phyloP scores from a whole-genome alignment of 2,113 vertebrate species.

The Mesoclemmys tuberculata region DNA sequence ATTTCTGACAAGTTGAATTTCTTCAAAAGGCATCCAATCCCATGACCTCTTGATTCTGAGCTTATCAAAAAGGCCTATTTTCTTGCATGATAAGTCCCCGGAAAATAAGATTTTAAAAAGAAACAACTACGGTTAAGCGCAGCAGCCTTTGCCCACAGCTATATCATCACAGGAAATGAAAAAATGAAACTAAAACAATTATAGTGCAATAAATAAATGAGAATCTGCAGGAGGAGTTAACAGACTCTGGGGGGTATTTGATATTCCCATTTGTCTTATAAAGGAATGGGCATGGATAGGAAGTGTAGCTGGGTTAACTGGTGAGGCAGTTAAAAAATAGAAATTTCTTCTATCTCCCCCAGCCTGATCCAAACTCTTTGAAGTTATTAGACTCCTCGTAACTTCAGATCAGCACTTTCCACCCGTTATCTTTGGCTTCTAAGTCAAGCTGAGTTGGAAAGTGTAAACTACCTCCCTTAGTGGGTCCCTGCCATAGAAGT shows the following conservation, averaged over 20 bases:
- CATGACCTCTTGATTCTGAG: background rate
- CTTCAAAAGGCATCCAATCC: background rate
- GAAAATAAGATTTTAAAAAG: background rate
- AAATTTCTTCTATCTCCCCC: background rate
- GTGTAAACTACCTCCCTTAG: background rate
- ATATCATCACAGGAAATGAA: background rate
- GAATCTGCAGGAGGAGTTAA: background rate
- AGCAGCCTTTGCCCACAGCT: background rate
- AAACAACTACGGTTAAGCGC: background rate
- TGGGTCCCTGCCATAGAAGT: background rate
- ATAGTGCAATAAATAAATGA: background rate
- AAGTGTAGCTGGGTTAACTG: too few relatives aligned
- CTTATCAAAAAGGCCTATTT: conserved; percentile 1
- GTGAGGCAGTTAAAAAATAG: background rate
- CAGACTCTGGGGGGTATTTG: too few relatives aligned
- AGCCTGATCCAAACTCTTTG: background rate
- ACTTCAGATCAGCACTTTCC: background rate
- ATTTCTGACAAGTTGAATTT: background rate
- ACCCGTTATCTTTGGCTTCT: background rate
- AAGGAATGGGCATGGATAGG: too few relatives aligned
- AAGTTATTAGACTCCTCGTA: background rate
- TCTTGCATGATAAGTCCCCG: background rate
- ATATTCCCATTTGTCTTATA: too few relatives aligned
- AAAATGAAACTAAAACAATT: background rate
- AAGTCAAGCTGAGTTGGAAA: background rate